A percentile compares a stretch with the other conserved stretches of the same genome.
phyloP scores from a whole-genome alignment of 2,797 vertebrate species.

The Atherinosoma microstoma region DNA sequence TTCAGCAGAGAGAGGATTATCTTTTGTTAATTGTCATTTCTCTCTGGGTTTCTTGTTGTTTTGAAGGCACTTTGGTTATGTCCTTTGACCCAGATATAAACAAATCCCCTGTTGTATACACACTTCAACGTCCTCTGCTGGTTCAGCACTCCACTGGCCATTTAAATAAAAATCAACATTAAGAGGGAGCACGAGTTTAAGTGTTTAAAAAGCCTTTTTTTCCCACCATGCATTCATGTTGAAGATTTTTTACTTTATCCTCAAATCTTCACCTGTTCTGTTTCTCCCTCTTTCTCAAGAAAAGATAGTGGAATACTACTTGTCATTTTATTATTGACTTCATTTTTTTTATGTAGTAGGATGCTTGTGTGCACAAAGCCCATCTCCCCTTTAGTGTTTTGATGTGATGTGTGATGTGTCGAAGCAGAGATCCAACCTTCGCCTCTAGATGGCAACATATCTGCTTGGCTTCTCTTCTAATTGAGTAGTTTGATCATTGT shows the following conservation, averaged over 20 bases:
- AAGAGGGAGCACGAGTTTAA: not conserved
- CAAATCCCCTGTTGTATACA: slow-evolving; percentile 35
- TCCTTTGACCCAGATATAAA: slow-evolving; percentile 56
- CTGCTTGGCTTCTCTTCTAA: slow-evolving; percentile 23
- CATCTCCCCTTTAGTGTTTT: slow-evolving; percentile 1
- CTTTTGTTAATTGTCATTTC: slow-evolving; percentile 48
- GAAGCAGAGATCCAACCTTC: not conserved
- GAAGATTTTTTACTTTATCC: not conserved
- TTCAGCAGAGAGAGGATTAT: slow-evolving; percentile 28
- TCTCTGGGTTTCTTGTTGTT: slow-evolving; percentile 42
- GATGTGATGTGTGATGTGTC: not conserved
- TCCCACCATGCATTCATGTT: slow-evolving; percentile 4
- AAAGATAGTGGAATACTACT: slow-evolving; percentile 11
- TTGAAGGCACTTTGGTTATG: slow-evolving; percentile 53
- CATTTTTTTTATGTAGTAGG: not conserved
- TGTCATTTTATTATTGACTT: slow-evolving; percentile 9
- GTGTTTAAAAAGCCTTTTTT: slow-evolving; percentile 14
- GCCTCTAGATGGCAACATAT: slow-evolving; percentile 78
- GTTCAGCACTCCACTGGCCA: slow-evolving; percentile 26
- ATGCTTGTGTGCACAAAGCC: not conserved
- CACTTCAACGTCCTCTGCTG: slow-evolving; percentile 32
- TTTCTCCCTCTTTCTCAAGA: slow-evolving; percentile 9
- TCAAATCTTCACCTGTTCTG: slow-evolving; percentile 5
- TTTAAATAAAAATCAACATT: slow-evolving; percentile 21
- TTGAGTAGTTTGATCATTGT: slow-evolving; percentile 29